Evolutionary conservation across 2,888 invertebrate species (phyloP).

Genomic region (Marronus borbonicus): DNA sequence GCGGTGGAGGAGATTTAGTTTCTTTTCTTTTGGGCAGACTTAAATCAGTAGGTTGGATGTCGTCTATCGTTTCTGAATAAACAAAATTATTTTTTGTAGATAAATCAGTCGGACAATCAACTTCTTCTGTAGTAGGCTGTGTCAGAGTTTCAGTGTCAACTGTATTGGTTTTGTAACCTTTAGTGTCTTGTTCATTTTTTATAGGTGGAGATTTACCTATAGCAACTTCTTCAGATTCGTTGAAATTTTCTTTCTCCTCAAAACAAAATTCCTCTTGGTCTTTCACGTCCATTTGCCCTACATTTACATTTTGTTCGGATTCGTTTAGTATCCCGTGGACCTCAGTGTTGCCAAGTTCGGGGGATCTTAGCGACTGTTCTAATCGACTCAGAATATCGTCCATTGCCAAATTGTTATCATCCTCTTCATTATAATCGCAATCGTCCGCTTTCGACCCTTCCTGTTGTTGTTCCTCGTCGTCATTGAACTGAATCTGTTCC

Average conservation of each 20-base stretch:
- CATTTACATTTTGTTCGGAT: constrained; percentile 34
- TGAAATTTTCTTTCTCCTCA: constrained; percentile 43
- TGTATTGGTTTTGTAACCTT: constrained; percentile 13
- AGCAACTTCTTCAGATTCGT: constrained; percentile 48
- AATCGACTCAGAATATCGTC: constrained; percentile 77
- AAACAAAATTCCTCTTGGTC: constrained; percentile 40
- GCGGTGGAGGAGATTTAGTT: constrained; percentile 70
- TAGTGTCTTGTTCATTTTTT: constrained; percentile 11
- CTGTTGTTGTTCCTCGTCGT: constrained; percentile 51
- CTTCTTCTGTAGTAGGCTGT: constrained; percentile 34
- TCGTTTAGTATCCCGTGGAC: constrained; percentile 42
- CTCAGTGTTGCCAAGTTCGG: constrained; percentile 61
- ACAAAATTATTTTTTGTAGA: constrained; percentile 63
- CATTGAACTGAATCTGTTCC: constrained; percentile 53
- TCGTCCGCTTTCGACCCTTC: constrained; percentile 62
- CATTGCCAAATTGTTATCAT: constrained; percentile 70
- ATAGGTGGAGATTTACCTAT: constrained; percentile 43
- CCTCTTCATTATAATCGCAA: constrained; percentile 68
- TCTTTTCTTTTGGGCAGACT: constrained; percentile 72
- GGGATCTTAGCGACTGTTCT: constrained; percentile 74
- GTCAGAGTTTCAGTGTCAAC: constrained; percentile 26
- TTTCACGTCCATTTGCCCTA: constrained; percentile 29
- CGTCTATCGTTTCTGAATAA: constrained; percentile 64
- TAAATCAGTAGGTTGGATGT: constrained; percentile 75
- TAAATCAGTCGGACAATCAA: constrained; percentile 52